Percentiles rank a stretch among this genome's conserved stretches.
These are phyloP conservation scores for Caenorhabditis wallacei DNA, from an alignment of 2,888 invertebrate genomes.

Conservation along the genomic window DNA sequence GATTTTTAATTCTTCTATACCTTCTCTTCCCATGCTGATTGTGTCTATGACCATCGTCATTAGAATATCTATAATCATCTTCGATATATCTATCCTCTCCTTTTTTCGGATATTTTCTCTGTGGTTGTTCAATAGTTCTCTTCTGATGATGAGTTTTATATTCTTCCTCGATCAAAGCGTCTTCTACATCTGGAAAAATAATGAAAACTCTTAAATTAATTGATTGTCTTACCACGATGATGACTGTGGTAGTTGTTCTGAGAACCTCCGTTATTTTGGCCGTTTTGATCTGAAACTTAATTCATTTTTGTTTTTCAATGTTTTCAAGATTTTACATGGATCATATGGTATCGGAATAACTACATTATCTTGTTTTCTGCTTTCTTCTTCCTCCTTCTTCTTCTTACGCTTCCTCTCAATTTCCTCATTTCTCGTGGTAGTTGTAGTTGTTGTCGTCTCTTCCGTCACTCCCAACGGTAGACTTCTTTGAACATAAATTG, in stretches of 20 bases:
- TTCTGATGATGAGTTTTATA: slow-evolving; percentile 53
- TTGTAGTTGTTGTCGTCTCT: slow-evolving; percentile 64
- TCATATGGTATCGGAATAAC: slow-evolving; percentile 5
- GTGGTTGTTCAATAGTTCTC: slow-evolving; percentile 47
- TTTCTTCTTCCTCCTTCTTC: slow-evolving; percentile 57
- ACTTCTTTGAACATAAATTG: slow-evolving; percentile 38
- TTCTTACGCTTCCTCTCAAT: slow-evolving; percentile 53
- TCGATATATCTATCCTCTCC: neutral
- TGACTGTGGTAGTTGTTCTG: slow-evolving; percentile 38
- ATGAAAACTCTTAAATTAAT: slow-evolving; percentile 6
- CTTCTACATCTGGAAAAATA: slow-evolving; percentile 58
- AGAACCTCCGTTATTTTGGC: neutral
- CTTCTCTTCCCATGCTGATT: slow-evolving; percentile 2
- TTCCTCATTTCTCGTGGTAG: slow-evolving; percentile 63
- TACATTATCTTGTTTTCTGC: slow-evolving; percentile 9
- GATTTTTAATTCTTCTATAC: slow-evolving; percentile 57
- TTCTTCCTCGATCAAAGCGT: slow-evolving; percentile 53
- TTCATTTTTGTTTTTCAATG: neutral
- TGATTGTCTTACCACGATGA: slow-evolving; percentile 29
- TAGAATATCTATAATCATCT: neutral
- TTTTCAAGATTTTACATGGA: slow-evolving; percentile 24
- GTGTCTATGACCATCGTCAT: slow-evolving; percentile 5
- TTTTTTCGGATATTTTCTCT: slow-evolving; percentile 7
- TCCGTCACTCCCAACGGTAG: slow-evolving; percentile 49
- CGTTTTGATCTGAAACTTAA: neutral